Evolutionary conservation across 2,113 vertebrate species (phyloP).

Genomic region (Colinus virginianus): DNA sequence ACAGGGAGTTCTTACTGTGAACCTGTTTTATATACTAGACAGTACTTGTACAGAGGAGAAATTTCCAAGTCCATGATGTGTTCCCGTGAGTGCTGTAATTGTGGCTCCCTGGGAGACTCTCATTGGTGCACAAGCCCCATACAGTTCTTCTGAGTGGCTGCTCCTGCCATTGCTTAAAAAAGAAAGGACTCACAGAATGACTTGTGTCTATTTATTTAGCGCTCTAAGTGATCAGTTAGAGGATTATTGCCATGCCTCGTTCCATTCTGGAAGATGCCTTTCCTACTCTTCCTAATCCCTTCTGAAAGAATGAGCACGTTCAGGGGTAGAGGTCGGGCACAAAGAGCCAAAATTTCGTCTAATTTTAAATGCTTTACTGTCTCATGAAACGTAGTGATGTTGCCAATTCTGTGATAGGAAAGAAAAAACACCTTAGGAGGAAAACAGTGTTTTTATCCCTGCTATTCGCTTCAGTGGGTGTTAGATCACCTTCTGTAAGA

Average conservation of each 20-base stretch:
- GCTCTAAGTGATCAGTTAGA: not conserved
- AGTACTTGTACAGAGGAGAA: not conserved
- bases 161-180: not conserved
- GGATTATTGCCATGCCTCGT: not conserved
- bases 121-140: rapidly evolving
- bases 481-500: not conserved
- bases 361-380: not conserved
- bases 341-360: not conserved
- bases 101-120: not conserved
- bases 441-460: not conserved
- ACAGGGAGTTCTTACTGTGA: not conserved
- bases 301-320: not conserved
- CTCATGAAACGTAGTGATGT: not conserved
- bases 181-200: not conserved
- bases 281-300: not conserved
- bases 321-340: not conserved
- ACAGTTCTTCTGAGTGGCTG: rapidly evolving
- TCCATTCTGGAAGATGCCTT: not conserved
- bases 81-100: not conserved
- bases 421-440: not conserved
- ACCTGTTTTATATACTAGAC: not conserved
- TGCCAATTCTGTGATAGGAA: not conserved
- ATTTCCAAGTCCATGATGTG: not conserved
- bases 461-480: not conserved
- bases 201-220: not conserved